Base-by-base conservation (phyloP, 2,797 vertebrate genomes). In the Cossypha niveicapilla region DNA sequence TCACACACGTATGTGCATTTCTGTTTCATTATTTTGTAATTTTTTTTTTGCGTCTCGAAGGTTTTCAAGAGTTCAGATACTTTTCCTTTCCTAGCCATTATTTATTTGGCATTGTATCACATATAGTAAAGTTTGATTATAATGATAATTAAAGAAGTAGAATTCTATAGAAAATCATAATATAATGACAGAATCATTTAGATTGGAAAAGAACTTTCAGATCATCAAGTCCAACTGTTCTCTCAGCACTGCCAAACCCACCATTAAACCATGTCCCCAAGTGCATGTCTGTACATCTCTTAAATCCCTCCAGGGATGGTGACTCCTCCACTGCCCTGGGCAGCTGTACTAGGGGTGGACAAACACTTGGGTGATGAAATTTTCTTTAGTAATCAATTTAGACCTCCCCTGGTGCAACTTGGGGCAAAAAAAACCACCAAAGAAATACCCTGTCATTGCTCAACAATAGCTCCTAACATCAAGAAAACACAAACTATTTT, bases 1-100 rank as follows among this genome's bases (percentile, higher is more conserved):
- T 96, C 80, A 54, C 67, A 86, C 62, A 84, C 1, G 47, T 86
- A 94, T 84, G 54, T 86, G 90, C 73, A 48, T 78, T 94, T 90
- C 76, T 93, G 23, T 56, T 87, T 11, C 7, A 68, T 65, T 76
- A 37, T 75, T 92, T 80, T 34, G 11, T 8, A 3, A 5, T 14
- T 21, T 3, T n/a, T 62, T 54, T 66, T 62, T 35, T 56, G 22
- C 2, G 14, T 78, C 44, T 70, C 89, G 47, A 89, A 73, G 24
- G 24, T 62, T 93, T 94, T 85, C 19, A 70, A 25, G 63, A 62
- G 54, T 62, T 56, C 39, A 28, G 30, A 19, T 15, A 72, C 39
- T 78, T 81, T 81, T 50, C 39, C 19, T 51, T 70, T 74, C 61
- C 32, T 39, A 61, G 27, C 17, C n/a, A 30, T 61, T 74, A 63